These are phyloP conservation scores for Ornithorhynchus anatinus DNA, from an alignment of 2,113 vertebrate species.

Conservation along the genomic window DNA sequence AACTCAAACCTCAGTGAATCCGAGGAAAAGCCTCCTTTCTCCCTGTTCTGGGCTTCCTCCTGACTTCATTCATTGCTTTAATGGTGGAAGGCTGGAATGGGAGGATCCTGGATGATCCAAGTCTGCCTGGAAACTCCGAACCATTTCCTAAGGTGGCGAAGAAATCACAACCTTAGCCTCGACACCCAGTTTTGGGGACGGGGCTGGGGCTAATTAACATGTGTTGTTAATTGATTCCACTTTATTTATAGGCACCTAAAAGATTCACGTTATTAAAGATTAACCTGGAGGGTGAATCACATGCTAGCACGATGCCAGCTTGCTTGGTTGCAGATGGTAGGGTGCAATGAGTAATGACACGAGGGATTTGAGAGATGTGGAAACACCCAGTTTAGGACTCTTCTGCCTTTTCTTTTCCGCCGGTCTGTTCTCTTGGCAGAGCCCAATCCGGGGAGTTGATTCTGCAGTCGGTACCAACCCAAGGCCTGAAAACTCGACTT, in stretches of 20 bases:
- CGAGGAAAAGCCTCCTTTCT: too few relatives aligned
- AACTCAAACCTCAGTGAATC: too few relatives aligned
- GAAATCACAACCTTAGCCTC: constrained; percentile 22
- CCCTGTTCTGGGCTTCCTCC: too few relatives aligned
- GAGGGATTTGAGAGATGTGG: background rate
- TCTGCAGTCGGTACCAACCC: too few relatives aligned
- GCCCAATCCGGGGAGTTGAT: too few relatives aligned
- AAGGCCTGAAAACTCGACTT: too few relatives aligned
- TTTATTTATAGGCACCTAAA: constrained; percentile 57
- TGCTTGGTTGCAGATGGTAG: constrained; percentile 6
- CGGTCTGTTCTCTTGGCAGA: too few relatives aligned
- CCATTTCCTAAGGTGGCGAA: background rate
- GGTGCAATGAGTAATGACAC: background rate
- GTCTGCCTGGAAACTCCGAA: constrained; percentile 23
- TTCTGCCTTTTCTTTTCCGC: too few relatives aligned
- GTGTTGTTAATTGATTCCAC: constrained; percentile 30
- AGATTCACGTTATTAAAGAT: constrained; percentile 33
- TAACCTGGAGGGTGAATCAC: constrained; percentile 29
- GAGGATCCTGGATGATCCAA: background rate
- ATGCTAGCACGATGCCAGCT: background rate
- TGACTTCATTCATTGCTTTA: too few relatives aligned
- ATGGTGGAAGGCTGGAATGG: too few relatives aligned
- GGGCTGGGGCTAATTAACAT: constrained; percentile 21
- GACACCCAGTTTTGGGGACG: constrained; percentile 2
- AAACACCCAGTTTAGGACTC: too few relatives aligned